Base-by-base conservation (phyloP, 2,797 vertebrate species). In the Melanotaenia trifasciata region DNA sequence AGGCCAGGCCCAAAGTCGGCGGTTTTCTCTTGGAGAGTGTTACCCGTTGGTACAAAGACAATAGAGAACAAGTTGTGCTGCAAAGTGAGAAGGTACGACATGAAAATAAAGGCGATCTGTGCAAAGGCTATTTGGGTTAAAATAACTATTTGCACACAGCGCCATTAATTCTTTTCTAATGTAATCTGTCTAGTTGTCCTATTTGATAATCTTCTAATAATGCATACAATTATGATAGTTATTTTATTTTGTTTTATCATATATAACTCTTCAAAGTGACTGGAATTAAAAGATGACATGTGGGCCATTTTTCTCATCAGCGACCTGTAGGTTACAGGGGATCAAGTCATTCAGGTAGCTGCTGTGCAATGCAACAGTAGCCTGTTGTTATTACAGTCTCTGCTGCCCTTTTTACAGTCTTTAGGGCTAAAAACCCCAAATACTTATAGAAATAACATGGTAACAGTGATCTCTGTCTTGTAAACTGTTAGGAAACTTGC, bases 31-130 rank as follows among this genome's bases (percentile, higher is more conserved):
- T 24, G 62, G 32, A 58, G 54, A 67, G 58, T n/a, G 67, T 71
- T 28, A 43, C 22, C 30, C 35, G 70, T 60, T 57, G 64, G 38
- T 33, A 8, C 43, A 54, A 50, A 64, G 70, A 62, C 12, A 28
- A 73, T 33, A 63, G 18, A 35, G 76, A 57, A 56, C 54, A 60
- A 85, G 68, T 40, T 74, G 36, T 80, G 81, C 75, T 58, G 67
- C 64, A 13, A 67, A 85, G 26, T 67, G 54, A 22, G 70, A 78
- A 88, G 91, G 91, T 93, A 87, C 12, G 82, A 56, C 58, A 51
- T 61, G 72, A 59, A 70, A 63, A 32, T 11, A 1, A 74, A 74
- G 50, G 12, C 45, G 18, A 14, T 4, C 38, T 70, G 76, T 63
- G 65, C n/a, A 58, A 68, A 40, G 56, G 40, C 18, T 67, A 38